These are phyloP conservation scores for Zeugodacus cucurbitae DNA, from an alignment of 1,140 invertebrate genomes.

Conservation along the genomic window DNA sequence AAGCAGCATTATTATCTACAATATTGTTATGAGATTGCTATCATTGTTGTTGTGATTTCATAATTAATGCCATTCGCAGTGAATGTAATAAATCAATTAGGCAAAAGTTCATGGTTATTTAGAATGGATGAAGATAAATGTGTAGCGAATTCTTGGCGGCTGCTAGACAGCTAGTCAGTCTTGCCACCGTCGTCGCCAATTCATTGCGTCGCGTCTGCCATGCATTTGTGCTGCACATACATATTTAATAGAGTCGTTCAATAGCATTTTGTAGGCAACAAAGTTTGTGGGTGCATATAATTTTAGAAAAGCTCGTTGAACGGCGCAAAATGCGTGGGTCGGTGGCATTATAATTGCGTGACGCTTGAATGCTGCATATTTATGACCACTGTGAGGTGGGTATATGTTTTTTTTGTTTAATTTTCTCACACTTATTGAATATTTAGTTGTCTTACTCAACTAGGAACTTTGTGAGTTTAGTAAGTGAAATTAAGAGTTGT, in stretches of 20 bases:
- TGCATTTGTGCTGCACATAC: background rate
- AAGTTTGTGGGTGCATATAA: constrained; percentile 1
- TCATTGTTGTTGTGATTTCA: constrained; percentile 35
- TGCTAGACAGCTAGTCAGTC: background rate
- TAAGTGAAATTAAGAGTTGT: too few species aligned
- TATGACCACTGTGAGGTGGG: background rate
- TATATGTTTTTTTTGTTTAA: background rate
- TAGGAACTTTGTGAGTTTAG: too few species aligned
- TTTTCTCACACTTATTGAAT: background rate
- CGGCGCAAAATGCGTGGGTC: background rate
- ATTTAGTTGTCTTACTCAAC: too few species aligned
- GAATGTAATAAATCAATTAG: constrained; percentile 39
- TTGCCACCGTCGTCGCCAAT: background rate
- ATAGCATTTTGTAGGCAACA: background rate
- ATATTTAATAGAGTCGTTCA: background rate
- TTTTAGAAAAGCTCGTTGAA: background rate
- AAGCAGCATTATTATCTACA: background rate
- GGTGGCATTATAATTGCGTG: background rate
- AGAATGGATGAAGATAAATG: constrained; percentile 25
- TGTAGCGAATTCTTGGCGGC: constrained; percentile 8
- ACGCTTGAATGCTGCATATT: background rate
- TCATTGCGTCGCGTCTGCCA: background rate
- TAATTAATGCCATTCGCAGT: constrained; percentile 29
- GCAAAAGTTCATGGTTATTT: constrained; percentile 36
- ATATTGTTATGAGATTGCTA: constrained; percentile 30